A percentile compares a stretch with the other conserved stretches of the same genome.
Evolutionary conservation across 2,888 invertebrate species (phyloP).

Genomic region (Parthenolecanium corni): DNA sequence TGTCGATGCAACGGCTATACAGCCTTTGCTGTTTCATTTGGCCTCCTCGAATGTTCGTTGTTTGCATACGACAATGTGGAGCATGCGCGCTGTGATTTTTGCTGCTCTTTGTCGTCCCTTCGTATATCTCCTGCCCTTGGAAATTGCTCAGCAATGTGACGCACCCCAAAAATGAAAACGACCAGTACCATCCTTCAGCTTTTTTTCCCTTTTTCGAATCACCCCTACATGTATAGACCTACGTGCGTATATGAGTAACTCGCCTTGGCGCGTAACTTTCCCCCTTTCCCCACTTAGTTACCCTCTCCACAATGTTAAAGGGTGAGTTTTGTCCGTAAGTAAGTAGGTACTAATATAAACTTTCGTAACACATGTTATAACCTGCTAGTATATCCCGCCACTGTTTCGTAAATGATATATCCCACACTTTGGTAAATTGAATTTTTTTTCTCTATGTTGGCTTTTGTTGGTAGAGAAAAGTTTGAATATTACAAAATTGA

Average conservation of each 20-base stretch:
- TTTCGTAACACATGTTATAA: neutral
- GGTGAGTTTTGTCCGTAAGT: neutral
- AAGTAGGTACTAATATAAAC: neutral
- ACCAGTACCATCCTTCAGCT: slow-evolving; percentile 7
- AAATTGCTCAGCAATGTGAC: slow-evolving; percentile 3
- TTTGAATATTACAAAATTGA: no score
- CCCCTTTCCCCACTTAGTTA: neutral
- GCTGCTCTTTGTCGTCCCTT: no score
- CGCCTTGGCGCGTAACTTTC: no score
- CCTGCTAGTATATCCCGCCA: neutral
- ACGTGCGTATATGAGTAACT: neutral
- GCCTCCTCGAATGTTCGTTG: slow-evolving; percentile 16
- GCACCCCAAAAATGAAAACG: slow-evolving; percentile 1
- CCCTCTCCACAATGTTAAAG: neutral
- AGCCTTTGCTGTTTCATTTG: no score
- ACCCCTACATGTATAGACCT: neutral
- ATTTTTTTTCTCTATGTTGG: neutral
- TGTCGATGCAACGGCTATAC: no score
- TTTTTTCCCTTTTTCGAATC: neutral
- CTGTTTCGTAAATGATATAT: neutral
- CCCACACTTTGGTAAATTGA: neutral
- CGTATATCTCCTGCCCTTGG: neutral
- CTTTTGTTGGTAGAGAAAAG: no score
- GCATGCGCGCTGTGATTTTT: slow-evolving; percentile 7
- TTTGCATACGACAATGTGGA: neutral